phyloP scores from a whole-genome alignment of 2,113 vertebrate genomes.

The Cyanoliseus patagonus region DNA sequence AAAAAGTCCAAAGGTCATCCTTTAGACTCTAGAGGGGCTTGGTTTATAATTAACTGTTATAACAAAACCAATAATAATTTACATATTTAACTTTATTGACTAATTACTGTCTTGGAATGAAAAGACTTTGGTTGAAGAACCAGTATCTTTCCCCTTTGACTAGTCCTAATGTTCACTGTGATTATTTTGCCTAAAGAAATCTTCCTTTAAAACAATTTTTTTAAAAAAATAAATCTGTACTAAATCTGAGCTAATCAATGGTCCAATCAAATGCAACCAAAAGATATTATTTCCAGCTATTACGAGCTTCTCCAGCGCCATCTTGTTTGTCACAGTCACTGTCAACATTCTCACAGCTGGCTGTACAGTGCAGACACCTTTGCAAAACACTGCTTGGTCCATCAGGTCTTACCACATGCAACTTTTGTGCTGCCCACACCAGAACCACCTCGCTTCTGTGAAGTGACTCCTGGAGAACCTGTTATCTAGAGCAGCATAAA shows the following conservation, averaged over 20 bases:
- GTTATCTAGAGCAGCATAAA: neutral
- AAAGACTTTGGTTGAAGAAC: neutral
- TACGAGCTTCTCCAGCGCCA: neutral
- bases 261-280: neutral
- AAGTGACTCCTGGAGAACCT: neutral
- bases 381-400: neutral
- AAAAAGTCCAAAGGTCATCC: neutral
- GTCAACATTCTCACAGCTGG: neutral
- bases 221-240: neutral
- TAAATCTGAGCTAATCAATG: neutral
- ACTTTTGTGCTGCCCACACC: neutral
- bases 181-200: neutral
- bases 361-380: neutral
- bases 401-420: neutral
- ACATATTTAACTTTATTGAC: neutral
- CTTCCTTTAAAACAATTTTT: neutral
- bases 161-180: neutral
- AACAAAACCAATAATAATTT: neutral
- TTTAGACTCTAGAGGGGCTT: neutral
- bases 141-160: neutral
- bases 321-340: neutral
- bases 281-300: neutral
- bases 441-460: neutral
- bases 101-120: neutral
- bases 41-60: neutral